phyloP scores from a whole-genome alignment of 1,140 invertebrate species.

The Drosophila nebulosa region DNA sequence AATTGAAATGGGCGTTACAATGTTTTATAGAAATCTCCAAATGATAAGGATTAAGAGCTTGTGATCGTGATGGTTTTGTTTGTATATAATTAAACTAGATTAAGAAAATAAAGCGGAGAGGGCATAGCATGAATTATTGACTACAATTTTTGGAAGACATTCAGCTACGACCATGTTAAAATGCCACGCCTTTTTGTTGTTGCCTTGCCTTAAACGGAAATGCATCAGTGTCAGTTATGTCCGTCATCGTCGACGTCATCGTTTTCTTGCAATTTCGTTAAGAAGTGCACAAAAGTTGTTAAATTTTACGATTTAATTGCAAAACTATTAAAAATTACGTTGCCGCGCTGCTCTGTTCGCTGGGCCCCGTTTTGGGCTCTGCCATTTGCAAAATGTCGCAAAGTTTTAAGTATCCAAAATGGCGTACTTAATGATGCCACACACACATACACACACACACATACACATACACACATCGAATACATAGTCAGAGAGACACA shows the following conservation, averaged over 20 bases:
- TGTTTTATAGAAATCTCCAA: too few relatives aligned
- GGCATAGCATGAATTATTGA: too few relatives aligned
- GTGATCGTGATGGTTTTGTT: too few relatives aligned
- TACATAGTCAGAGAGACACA: too few relatives aligned
- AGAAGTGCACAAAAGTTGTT: conserved; percentile 78
- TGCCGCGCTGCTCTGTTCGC: conserved; percentile 36
- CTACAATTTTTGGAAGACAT: too few relatives aligned
- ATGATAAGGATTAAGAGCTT: too few relatives aligned
- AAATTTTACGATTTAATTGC: conserved; percentile 80
- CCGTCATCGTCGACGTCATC: conserved; percentile 9
- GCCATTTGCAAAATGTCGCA: conserved; percentile 39
- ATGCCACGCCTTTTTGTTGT: conserved; percentile 8
- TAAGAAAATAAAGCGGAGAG: too few relatives aligned
- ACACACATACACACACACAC: conserved; percentile 46
- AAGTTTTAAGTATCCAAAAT: conserved; percentile 76
- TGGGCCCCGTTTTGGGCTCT: conserved; percentile 31
- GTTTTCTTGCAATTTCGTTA: conserved; percentile 58
- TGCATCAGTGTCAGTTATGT: conserved; percentile 74
- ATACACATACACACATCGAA: too few relatives aligned
- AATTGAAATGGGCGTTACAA: too few relatives aligned
- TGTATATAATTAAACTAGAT: too few relatives aligned
- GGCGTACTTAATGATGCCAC: conserved; percentile 70
- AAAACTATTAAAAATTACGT: conserved; percentile 79
- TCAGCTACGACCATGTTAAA: background rate
- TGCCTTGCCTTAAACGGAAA: conserved; percentile 55